Evolutionary conservation across 2,888 invertebrate genomes (phyloP).

Genomic region (Ptycholaimellus sp.): DNA sequence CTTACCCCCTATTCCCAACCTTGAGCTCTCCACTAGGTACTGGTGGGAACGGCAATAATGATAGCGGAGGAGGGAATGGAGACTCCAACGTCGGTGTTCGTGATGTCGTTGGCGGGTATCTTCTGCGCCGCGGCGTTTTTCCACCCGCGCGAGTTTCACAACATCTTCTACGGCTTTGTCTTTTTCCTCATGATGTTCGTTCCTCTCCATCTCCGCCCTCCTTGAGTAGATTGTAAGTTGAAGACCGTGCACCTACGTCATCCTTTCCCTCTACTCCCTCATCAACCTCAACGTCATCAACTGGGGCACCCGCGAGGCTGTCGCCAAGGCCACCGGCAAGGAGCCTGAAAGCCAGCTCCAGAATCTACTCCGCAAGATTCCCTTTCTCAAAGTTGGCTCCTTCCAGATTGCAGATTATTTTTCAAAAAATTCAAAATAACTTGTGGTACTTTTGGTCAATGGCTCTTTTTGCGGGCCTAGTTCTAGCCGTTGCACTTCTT

Average conservation of each 20-base stretch:
- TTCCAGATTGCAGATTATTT: no score
- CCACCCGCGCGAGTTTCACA: slow-evolving; percentile 39
- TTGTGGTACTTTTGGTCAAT: no score
- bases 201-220: no score
- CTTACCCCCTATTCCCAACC: no score
- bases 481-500: no score
- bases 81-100: slow-evolving; percentile 62
- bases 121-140: slow-evolving; percentile 36
- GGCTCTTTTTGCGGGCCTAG: no score
- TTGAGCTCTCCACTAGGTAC: no score
- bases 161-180: slow-evolving; percentile 34
- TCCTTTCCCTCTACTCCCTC: slow-evolving; percentile 66
- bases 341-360: no score
- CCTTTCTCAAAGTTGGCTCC: no score
- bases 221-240: no score
- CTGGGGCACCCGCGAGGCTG: slow-evolving; percentile 71
- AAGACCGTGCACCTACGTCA: slow-evolving; percentile 83
- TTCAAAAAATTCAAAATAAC: no score
- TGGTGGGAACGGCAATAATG: slow-evolving; percentile 53
- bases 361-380: no score
- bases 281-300: slow-evolving; percentile 75
- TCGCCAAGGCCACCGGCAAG: slow-evolving; percentile 25
- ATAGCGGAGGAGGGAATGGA: slow-evolving; percentile 44
- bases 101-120: slow-evolving; percentile 45
- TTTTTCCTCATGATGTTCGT: slow-evolving; percentile 72